Base-by-base conservation (phyloP, 1,140 invertebrate genomes). In the Dendrolimus kikuchii region DNA sequence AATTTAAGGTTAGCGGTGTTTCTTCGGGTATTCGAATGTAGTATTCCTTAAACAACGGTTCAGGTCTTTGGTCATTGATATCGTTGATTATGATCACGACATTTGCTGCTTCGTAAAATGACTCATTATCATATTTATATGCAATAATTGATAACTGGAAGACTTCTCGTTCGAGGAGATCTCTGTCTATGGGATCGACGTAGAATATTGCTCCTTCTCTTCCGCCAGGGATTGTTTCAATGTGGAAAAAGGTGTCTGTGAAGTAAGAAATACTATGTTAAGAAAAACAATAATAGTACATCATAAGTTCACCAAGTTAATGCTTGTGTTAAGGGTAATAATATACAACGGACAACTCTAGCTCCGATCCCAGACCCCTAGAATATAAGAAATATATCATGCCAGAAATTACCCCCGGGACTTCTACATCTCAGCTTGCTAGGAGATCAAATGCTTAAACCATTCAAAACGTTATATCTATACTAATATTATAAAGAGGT, bases 61-160 rank as follows among this genome's bases (percentile, higher is more conserved):
- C 60, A 0, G 90, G 90, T n/a, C 43, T 58, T 62, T 90, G 81
- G 60, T 91, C 88, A 55, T 90, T 90, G 2, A 90, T 66, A 59
- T 90, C 90, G 40, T 89, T 79, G 10, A 91, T 77, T 23, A 89
- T 89, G 40, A 90, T 84, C 0, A 85, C 77, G 0, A 90, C 81
- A 5, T 65, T 67, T 7, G 72, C 60, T 5, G 60, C 61, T 0
- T 81, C 85, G 5, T 55, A 64, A 43, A 79, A 88, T 0, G 64
- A 61, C 38, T 60, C 57, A 49, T 89, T 81, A 38, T 85, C 71
- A 40, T 68, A 68, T 64, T 91, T 89, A 60, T 89, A 90, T 0
- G 89, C 90, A 38, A 81, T 64, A 10, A 90, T 83, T 5, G 71
- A 53, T 52, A 90, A 80, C 45, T 68, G 71, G 60, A 89, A 89